These are phyloP conservation scores for Dendroctonus ponderosae DNA, from an alignment of 1,140 invertebrate genomes.

Conservation along the genomic window DNA sequence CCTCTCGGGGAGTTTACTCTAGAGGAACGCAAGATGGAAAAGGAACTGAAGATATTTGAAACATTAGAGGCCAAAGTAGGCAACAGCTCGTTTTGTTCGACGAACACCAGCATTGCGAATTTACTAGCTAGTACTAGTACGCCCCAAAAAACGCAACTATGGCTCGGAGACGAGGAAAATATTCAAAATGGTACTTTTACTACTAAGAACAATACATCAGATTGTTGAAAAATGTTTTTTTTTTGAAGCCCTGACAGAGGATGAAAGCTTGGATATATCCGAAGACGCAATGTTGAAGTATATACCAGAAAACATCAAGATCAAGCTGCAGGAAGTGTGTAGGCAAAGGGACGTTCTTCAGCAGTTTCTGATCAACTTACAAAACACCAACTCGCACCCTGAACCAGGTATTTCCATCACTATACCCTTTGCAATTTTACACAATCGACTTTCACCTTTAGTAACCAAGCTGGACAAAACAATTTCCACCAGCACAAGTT, in stretches of 20 bases:
- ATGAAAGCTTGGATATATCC: background rate
- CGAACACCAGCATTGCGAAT: slow-evolving; percentile 54
- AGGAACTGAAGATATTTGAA: slow-evolving; percentile 63
- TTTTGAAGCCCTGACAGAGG: background rate
- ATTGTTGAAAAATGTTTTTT: background rate
- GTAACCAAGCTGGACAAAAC: background rate
- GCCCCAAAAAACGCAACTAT: slow-evolving; percentile 35
- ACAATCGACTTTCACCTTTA: too few relatives aligned
- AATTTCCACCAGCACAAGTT: slow-evolving; percentile 22
- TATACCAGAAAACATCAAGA: slow-evolving; percentile 18
- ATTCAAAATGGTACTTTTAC: background rate
- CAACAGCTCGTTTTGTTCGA: slow-evolving; percentile 69
- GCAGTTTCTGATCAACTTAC: slow-evolving; percentile 28
- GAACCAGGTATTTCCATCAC: background rate
- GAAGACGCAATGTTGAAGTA: slow-evolving; percentile 14
- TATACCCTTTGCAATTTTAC: too few relatives aligned
- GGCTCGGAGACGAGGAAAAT: too few relatives aligned
- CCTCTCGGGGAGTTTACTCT: slow-evolving; percentile 6
- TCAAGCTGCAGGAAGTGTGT: slow-evolving; percentile 31
- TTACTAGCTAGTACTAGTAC: slow-evolving; percentile 46
- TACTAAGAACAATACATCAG: background rate
- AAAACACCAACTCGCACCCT: background rate
- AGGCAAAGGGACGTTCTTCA: slow-evolving; percentile 28
- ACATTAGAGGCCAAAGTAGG: slow-evolving; percentile 66
- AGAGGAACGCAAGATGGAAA: slow-evolving; percentile 33